phyloP scores from a whole-genome alignment of 2,888 invertebrate species.

The Caenorhabditis wallacei region DNA sequence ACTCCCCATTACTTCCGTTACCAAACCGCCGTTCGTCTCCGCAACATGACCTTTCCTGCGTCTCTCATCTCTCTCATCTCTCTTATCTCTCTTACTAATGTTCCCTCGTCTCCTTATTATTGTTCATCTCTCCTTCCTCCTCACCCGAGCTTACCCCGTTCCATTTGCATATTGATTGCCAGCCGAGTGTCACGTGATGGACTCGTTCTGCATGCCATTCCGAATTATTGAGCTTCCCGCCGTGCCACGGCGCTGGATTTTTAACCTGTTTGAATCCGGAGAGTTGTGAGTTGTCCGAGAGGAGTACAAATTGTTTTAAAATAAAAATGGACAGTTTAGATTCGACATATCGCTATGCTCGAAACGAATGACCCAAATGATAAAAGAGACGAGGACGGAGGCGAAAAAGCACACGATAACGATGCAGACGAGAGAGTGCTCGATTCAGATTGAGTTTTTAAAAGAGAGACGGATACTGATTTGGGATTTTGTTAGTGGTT shows the following conservation, averaged over 20 bases:
- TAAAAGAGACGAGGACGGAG: background rate
- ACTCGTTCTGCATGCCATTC: too few relatives aligned
- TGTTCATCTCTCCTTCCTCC: too few relatives aligned
- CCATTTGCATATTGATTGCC: too few relatives aligned
- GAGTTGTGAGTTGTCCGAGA: background rate
- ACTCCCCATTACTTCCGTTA: too few relatives aligned
- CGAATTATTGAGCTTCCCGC: background rate
- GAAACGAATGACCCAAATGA: conserved; percentile 21
- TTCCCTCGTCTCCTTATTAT: too few relatives aligned
- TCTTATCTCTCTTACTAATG: too few relatives aligned
- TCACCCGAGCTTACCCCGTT: too few relatives aligned
- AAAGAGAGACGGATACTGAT: background rate
- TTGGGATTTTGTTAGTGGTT: background rate
- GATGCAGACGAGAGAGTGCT: background rate
- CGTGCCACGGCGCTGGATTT: background rate
- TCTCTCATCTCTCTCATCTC: too few relatives aligned
- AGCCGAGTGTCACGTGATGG: too few relatives aligned
- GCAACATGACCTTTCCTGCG: too few relatives aligned
- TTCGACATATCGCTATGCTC: conserved; percentile 20
- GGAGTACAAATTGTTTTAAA: too few relatives aligned
- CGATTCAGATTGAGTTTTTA: background rate
- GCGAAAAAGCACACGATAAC: background rate
- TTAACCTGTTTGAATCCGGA: background rate
- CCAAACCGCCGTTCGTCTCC: too few relatives aligned
- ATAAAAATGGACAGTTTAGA: background rate